A percentile compares a stretch with the other conserved stretches of the same genome.
phyloP scores from a whole-genome alignment of 2,113 vertebrate species.

The Lathamus discolor region DNA sequence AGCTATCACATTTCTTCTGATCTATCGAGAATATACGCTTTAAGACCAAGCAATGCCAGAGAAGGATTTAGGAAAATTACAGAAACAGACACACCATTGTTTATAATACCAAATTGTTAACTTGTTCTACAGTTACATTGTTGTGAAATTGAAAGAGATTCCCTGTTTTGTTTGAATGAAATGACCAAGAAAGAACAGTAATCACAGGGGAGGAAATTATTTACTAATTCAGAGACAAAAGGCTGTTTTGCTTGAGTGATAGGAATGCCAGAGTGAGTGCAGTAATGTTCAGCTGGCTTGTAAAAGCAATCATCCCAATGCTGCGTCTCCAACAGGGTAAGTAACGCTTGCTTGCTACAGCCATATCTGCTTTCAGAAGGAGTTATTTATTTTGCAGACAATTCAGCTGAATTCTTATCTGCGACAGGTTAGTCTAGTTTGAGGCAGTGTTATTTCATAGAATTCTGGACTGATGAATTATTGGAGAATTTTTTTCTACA shows the following conservation, averaged over 20 bases:
- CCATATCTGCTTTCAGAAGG: background rate
- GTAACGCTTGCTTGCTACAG: background rate
- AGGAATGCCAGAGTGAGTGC: background rate
- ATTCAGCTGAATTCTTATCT: background rate
- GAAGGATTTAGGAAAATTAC: background rate
- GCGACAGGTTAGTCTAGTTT: background rate
- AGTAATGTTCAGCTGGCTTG: background rate
- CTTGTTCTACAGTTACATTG: background rate
- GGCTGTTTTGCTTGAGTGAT: background rate
- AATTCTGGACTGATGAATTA: background rate
- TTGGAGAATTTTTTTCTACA: background rate
- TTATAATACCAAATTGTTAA: background rate
- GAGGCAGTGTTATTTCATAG: background rate
- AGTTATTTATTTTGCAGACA: background rate
- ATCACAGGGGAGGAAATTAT: background rate
- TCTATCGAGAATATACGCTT: fast-evolving
- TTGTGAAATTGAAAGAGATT: background rate
- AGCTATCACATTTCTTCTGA: background rate
- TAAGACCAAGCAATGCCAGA: background rate
- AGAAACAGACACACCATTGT: background rate
- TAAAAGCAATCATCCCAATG: background rate
- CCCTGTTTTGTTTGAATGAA: background rate
- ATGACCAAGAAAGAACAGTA: background rate
- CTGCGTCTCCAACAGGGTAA: background rate
- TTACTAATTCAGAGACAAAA: background rate